Evolutionary conservation across 2,888 invertebrate genomes (phyloP), one percentile per base, ranked within the genome.

Genomic region (Drosophila planitibia): DNA sequence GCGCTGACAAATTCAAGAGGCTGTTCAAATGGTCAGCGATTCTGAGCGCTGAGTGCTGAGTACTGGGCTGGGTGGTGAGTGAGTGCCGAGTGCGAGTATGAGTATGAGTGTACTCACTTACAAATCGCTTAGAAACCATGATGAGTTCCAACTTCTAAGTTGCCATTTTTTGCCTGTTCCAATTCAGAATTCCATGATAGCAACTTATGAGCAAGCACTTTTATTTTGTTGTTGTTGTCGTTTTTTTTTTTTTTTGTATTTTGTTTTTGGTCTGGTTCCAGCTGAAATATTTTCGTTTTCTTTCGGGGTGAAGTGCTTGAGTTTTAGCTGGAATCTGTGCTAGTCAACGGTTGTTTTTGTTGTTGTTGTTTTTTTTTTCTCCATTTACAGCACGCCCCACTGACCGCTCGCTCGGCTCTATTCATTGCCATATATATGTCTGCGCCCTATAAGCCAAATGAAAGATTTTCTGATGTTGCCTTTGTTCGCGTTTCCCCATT

Each of bases 251-350:
- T 44, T 5, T 14, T 25, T 14, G 25, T 14, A 7, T 25, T 25
- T 49, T 37, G 3, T 52, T 37, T 39, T 69, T 57, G 22, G 68
- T 68, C 68, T 41, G 68, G 85, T 89, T 85, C 87, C 87, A 85
- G 69, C 74, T 84, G 74, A 84, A 89, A 84, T 81, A 81, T 85
- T 85, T 89, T 85, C 89, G 82, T 85, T 85, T 85, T 88, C 85
- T 85, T 83, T 85, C 58, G 60, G 63, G 47, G 10, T 22, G 58
- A n/a, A 30, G 14, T 25, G 25, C 9, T 35, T 49, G 30, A 49
- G 62, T 58, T 61, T 69, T 69, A 37, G 64, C 63, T 58, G 66
- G 70, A 79, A 85, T 82, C 85, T 86, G 82, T 84, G 87, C 76
- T 85, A 89, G 71, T 72, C 74, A 85, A 86, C 85, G 85, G 89